These are phyloP conservation scores for Caenorhabditis sp. DNA, from an alignment of 2,888 invertebrate genomes.

Conservation along the genomic window DNA sequence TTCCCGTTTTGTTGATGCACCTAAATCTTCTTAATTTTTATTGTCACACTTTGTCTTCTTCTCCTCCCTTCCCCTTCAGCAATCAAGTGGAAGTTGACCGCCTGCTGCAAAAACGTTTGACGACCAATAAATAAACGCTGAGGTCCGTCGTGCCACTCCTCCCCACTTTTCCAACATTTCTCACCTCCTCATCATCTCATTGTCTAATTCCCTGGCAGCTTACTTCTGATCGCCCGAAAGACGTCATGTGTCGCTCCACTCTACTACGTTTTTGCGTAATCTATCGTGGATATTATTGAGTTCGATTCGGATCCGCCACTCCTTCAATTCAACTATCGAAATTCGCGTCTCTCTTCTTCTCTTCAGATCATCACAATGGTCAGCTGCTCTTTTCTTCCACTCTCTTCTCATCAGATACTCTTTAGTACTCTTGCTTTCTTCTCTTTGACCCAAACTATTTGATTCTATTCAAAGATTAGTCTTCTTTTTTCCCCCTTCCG, in stretches of 20 bases:
- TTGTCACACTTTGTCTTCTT: not conserved
- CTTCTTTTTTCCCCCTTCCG: constrained; percentile 34
- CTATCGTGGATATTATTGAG: constrained; percentile 52
- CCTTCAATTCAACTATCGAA: not conserved
- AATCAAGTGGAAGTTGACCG: constrained; percentile 24
- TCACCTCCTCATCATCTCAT: constrained; percentile 47
- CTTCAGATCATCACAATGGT: constrained; percentile 54
- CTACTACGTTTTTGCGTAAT: constrained; percentile 61
- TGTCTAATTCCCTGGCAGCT: constrained; percentile 39
- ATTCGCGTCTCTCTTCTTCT: not conserved
- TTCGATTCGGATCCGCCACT: constrained; percentile 41
- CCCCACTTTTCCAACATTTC: constrained; percentile 35
- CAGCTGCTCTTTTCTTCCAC: constrained; percentile 45
- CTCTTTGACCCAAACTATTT: constrained; percentile 38
- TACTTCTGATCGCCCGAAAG: constrained; percentile 6
- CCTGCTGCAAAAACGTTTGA: constrained; percentile 44
- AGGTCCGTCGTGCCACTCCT: constrained; percentile 38
- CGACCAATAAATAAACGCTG: constrained; percentile 61
- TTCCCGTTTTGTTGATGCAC: constrained; percentile 5
- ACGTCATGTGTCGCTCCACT: constrained; percentile 44
- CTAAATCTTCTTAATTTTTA: constrained; percentile 44
- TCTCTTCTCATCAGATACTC: constrained; percentile 20
- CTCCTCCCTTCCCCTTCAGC: not conserved
- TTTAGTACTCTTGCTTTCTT: not conserved
- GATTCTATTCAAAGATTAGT: constrained; percentile 56